Percentiles rank a stretch among this genome's conserved stretches.
Conservation (phyloP, 2,888 invertebrate species). For the Agrilus mali region DNA sequence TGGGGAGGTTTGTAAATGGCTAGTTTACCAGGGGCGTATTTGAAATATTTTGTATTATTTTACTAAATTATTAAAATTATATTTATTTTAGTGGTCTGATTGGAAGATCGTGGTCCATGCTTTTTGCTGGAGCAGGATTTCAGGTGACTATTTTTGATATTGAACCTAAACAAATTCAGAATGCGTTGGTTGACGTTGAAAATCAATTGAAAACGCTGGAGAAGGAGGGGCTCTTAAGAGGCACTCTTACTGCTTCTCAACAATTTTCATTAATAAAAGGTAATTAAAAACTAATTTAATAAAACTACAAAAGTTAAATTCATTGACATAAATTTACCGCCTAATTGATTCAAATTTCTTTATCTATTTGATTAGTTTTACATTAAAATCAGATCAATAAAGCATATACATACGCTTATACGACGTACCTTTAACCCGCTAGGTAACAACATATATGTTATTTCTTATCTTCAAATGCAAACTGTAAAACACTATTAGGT, state of each 20-base stretch:
- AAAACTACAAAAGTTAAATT: neutral
- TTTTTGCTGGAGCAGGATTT: constrained; percentile 88
- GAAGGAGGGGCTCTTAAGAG: constrained; percentile 59
- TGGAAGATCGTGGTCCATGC: constrained; percentile 94
- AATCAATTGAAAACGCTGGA: constrained; percentile 60
- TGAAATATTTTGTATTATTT: constrained; percentile 4
- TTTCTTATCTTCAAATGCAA: no score
- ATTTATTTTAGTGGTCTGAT: constrained; percentile 68
- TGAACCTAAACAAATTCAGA: constrained; percentile 56
- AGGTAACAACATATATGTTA: no score
- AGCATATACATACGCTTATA: neutral
- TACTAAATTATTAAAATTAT: neutral
- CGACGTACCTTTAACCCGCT: no score
- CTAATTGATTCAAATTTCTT: neutral
- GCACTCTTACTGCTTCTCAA: constrained; percentile 56
- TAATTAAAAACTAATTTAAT: constrained; percentile 21
- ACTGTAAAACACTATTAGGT: no score
- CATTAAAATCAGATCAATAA: neutral
- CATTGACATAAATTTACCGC: neutral
- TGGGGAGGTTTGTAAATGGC: no score
- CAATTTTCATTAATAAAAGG: constrained; percentile 71
- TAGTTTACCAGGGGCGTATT: neutral
- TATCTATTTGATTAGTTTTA: no score
- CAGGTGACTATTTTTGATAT: constrained; percentile 80
- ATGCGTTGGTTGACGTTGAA: constrained; percentile 62